Percentiles rank a stretch among this genome's conserved stretches.
Evolutionary conservation across 1,140 invertebrate species (phyloP).

Genomic region (Drosophila lowei): DNA sequence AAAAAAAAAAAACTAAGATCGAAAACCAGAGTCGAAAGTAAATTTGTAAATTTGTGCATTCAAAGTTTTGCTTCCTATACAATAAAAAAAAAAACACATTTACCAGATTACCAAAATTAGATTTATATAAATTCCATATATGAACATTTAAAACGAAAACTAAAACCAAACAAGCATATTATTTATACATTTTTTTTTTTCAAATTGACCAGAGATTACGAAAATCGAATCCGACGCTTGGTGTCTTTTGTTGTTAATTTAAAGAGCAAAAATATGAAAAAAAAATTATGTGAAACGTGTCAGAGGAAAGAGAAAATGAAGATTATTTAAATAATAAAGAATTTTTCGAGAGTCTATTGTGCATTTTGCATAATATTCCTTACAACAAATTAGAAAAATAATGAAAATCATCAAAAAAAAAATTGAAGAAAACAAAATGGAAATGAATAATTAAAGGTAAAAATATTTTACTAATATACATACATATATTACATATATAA

Average conservation of each 20-base stretch:
- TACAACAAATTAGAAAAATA: slow-evolving; percentile 29
- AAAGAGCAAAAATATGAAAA: neutral
- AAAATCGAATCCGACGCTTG: slow-evolving; percentile 2
- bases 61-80: slow-evolving; percentile 70
- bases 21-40: slow-evolving; percentile 25
- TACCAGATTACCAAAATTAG: slow-evolving; percentile 61
- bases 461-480: slow-evolving; percentile 72
- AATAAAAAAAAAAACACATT: slow-evolving; percentile 61
- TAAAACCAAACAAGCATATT: slow-evolving; percentile 43
- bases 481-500: slow-evolving; percentile 45
- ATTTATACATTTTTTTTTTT: slow-evolving; percentile 30
- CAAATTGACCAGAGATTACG: slow-evolving; percentile 45
- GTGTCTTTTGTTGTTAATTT: slow-evolving; percentile 16
- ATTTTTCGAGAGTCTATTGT: slow-evolving; percentile 40
- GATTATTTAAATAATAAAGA: slow-evolving; percentile 19
- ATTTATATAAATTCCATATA: slow-evolving; percentile 47
- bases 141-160: slow-evolving; percentile 28
- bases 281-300: slow-evolving; percentile 12
- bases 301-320: neutral
- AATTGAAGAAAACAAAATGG: slow-evolving; percentile 12
- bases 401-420: slow-evolving; percentile 10
- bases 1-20: slow-evolving; percentile 26
- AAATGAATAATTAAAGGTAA: slow-evolving; percentile 20
- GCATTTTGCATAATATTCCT: slow-evolving; percentile 48
- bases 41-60: slow-evolving; percentile 59